Evolutionary conservation across 1,140 invertebrate species (phyloP), one percentile per base, ranked within the genome.

Genomic region (Hylyphantes graminicola): DNA sequence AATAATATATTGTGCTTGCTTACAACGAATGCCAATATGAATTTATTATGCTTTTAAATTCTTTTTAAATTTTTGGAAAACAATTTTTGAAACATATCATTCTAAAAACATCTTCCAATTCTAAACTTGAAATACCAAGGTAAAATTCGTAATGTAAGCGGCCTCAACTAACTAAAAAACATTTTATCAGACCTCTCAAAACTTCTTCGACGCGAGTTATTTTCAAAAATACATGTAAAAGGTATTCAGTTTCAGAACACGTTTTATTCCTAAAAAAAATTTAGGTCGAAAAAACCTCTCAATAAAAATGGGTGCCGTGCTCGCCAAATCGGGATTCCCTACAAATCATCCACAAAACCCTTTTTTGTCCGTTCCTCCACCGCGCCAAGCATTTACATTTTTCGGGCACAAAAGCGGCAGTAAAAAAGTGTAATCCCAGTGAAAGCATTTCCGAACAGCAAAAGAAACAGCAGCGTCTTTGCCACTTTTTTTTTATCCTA

Each of bases 361-460:
- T 78, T 17, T 65, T 48, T 13, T 12, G 15, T 78, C 67, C 63
- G n/a, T 78, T 17, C 13, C 35, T 21, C 5, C 11, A 50, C 17
- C 13, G 75, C n/a, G 57, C 19, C 8, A 19, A 65, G 54, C 77
- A 78, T 79, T 79, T 70, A 68, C 77, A 79, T 79, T 79, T 79
- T 70, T 57, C 15, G n/a, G 59, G 50, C 63, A 65, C 7, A 68
- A 65, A 59, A 12, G 13, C 15, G 12, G 17, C 21, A 51, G 53
- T 70, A 78, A 79, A 79, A 17, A 79, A 78, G 48, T 48, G 65
- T 54, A 79, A 79, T 79, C 21, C 65, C 51, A 19, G 65, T 79
- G 70, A 79, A 68, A 79, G 65, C 59, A 79, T 59, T 79, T 54
- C 54, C 7, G 21, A 48, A 63, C 73, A 61, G 57, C n/a, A 48